Percentiles rank a stretch among this genome's conserved stretches.
Conservation (phyloP, 2,113 vertebrate species). For the Pseudorectes ferrugineus region DNA sequence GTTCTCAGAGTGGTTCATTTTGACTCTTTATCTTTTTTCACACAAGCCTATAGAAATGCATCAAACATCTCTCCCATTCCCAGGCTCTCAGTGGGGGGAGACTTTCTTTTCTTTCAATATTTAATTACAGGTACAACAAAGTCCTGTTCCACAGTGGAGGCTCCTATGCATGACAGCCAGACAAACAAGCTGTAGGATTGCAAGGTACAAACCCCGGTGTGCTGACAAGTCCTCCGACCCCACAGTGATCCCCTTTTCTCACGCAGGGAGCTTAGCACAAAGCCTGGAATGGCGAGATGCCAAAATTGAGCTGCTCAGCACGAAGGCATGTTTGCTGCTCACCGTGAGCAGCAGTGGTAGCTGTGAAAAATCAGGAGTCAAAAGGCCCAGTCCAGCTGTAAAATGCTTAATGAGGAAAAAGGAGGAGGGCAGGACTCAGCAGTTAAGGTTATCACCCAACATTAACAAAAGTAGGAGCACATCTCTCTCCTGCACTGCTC, state of each 20-base stretch:
- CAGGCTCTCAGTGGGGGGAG: background rate
- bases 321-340: background rate
- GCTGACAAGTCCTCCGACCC: background rate
- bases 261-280: background rate
- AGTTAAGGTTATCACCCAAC: background rate
- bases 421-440: background rate
- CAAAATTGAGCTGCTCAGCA: background rate
- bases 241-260: background rate
- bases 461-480: background rate
- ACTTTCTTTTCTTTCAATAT: background rate
- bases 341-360: fast-evolving
- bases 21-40: background rate
- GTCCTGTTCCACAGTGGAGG: background rate
- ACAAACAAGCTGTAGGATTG: background rate
- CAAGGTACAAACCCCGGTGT: background rate
- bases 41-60: fast-evolving
- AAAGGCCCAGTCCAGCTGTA: background rate
- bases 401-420: background rate
- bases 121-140: background rate
- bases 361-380: background rate
- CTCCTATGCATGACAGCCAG: fast-evolving
- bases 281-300: background rate
- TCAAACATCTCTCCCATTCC: background rate
- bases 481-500: background rate
- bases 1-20: background rate